These are phyloP conservation scores for Peromyscus nudipes DNA, from an alignment of 2,797 vertebrate species.

Conservation along the genomic window DNA sequence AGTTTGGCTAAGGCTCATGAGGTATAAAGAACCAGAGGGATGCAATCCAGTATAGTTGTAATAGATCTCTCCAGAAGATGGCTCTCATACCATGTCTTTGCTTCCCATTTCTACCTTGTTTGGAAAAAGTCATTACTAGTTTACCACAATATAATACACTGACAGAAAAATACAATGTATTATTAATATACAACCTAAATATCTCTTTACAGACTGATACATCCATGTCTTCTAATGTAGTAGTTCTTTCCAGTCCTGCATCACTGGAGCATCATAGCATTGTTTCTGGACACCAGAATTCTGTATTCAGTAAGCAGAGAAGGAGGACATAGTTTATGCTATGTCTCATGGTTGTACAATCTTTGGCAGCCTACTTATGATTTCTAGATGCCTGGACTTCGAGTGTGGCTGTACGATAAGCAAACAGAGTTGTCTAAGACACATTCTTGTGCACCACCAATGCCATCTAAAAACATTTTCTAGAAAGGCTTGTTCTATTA, in stretches of 20 bases:
- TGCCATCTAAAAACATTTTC: slow-evolving; percentile 6
- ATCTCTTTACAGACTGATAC: background rate
- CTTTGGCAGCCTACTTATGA: background rate
- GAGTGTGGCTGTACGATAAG: background rate
- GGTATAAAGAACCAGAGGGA: background rate
- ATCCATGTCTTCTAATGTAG: background rate
- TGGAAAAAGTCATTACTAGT: background rate
- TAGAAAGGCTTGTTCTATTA: background rate
- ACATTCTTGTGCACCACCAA: background rate
- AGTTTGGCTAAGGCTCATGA: background rate
- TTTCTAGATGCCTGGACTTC: background rate
- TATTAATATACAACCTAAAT: background rate
- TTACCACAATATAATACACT: background rate
- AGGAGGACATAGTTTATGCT: background rate
- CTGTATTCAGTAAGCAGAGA: background rate
- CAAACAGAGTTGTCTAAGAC: background rate
- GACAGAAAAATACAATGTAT: background rate
- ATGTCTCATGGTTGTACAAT: background rate
- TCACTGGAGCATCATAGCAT: background rate
- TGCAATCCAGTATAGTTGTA: background rate
- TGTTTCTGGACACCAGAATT: background rate
- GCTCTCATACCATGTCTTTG: slow-evolving; percentile 67
- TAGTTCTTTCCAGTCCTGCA: background rate
- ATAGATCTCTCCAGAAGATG: slow-evolving; percentile 78
- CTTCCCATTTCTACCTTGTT: slow-evolving; percentile 13